Base-by-base conservation (phyloP, 2,113 vertebrate genomes). In the Alouatta palliata region DNA sequence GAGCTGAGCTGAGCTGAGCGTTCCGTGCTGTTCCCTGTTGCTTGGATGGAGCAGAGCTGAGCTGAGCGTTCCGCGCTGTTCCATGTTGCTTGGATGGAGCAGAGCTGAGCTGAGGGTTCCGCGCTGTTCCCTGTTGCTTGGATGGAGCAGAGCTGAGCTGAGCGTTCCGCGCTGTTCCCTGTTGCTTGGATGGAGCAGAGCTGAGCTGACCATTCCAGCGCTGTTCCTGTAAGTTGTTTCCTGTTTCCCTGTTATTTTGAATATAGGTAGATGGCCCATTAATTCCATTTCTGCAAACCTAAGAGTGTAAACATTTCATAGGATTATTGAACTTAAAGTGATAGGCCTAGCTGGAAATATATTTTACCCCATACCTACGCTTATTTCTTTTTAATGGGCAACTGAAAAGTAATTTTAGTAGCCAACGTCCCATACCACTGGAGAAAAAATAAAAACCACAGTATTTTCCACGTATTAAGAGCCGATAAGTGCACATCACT, bases 381-480 rank as follows among this genome's bases (percentile, higher is more conserved):
- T 45, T 70, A 30, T 66, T 73, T 9, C 27, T 35, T 80, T 95
- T 83, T 0, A 30, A 56, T 19, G 9, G 43, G 37, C 21, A 75
- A 23, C 25, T 68, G 66, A 43, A 45, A 73, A 56, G 76, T 71
- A 6, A 10, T 16, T 56, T 61, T 35, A n/a, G 76, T 58, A 43
- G 21, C 9, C 19, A 4, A 10, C 68, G 68, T 79, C 5, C 85
- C 14, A n/a, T 3, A 13, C 49, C 17, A 2, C 1, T 20, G 20
- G 79, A 71, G 77, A 17, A 25, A 14, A 77, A 61, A n/a, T 19
- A 3, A 32, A 47, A 30, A 1, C 17, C 3, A 0, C 2, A 2
- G 6, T 1, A 10, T 17, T 8, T 1, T 0, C 23, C 17, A 0
- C 6, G 6, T 5, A 0, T 0, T 1, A 21, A 9, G 80, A 61